These are phyloP conservation scores for Passer domesticus DNA, from an alignment of 2,113 vertebrate genomes.

Conservation along the genomic window DNA sequence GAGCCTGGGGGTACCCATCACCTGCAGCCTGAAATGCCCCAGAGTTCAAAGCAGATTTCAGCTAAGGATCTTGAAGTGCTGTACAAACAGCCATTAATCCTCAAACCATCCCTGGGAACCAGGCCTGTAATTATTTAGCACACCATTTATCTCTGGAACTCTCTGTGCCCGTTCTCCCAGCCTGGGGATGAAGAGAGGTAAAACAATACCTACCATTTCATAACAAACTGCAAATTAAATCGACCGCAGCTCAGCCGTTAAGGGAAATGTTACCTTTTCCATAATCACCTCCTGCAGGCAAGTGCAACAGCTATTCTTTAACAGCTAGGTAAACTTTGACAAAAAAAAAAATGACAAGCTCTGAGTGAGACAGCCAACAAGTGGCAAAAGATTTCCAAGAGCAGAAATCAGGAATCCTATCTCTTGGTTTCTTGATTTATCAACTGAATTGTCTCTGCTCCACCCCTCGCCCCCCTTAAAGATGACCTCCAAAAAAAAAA, in stretches of 20 bases:
- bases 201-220: conserved; percentile 24
- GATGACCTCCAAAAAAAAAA: background rate
- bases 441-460: background rate
- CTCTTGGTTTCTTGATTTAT: background rate
- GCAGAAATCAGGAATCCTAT: background rate
- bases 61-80: background rate
- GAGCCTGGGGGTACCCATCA: background rate
- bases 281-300: conserved; percentile 6
- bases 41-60: background rate
- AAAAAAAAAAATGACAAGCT: background rate
- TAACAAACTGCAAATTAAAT: conserved; percentile 45
- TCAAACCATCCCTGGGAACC: background rate
- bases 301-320: background rate
- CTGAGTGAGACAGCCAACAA: background rate
- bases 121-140: conserved; percentile 12
- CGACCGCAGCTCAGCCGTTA: background rate
- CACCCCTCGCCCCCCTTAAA: background rate
- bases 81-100: conserved; percentile 35
- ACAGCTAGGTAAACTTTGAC: background rate
- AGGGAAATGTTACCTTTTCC: background rate
- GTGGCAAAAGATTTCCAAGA: background rate
- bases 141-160: background rate
- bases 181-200: conserved; percentile 4
- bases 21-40: background rate
- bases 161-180: background rate